These are phyloP conservation scores for Acropora yongei DNA, from an alignment of 64 coral and sea anemone species.

Conservation along the genomic window DNA sequence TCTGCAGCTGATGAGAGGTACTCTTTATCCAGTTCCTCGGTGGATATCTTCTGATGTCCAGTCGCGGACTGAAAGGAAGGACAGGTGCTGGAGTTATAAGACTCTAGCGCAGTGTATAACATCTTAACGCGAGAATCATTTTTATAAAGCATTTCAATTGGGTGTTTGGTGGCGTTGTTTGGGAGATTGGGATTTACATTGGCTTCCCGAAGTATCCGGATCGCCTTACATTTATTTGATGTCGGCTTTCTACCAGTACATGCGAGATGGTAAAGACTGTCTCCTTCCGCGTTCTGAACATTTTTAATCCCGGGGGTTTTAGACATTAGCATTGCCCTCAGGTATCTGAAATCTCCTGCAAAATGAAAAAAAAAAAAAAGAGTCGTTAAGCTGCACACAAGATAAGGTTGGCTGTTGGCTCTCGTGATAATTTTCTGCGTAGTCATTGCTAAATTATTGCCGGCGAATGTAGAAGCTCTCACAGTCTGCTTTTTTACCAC, in stretches of 20 bases:
- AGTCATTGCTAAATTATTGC: too few relatives aligned
- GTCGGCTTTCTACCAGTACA: slow-evolving; percentile 50
- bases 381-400: too few relatives aligned
- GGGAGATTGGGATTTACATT: slow-evolving; percentile 65
- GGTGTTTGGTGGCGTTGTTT: slow-evolving; percentile 30
- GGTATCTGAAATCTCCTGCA: neutral
- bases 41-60: neutral
- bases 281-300: slow-evolving; percentile 36
- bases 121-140: slow-evolving; percentile 41
- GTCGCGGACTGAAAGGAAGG: neutral
- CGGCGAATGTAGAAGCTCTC: too few relatives aligned
- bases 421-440: too few relatives aligned
- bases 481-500: too few relatives aligned
- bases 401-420: too few relatives aligned
- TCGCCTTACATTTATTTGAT: neutral
- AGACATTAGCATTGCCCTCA: slow-evolving; percentile 36
- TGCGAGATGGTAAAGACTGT: slow-evolving; percentile 62
- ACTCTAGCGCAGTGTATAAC: slow-evolving; percentile 12
- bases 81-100: neutral
- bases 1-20: neutral
- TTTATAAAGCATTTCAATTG: slow-evolving; percentile 31
- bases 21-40: neutral
- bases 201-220: slow-evolving; percentile 54
- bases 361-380: neutral
- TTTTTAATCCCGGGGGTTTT: slow-evolving; percentile 32